Percentiles rank a stretch among this genome's conserved stretches.
phyloP scores from a whole-genome alignment of 2,113 vertebrate genomes.

The Terrapene triunguis region DNA sequence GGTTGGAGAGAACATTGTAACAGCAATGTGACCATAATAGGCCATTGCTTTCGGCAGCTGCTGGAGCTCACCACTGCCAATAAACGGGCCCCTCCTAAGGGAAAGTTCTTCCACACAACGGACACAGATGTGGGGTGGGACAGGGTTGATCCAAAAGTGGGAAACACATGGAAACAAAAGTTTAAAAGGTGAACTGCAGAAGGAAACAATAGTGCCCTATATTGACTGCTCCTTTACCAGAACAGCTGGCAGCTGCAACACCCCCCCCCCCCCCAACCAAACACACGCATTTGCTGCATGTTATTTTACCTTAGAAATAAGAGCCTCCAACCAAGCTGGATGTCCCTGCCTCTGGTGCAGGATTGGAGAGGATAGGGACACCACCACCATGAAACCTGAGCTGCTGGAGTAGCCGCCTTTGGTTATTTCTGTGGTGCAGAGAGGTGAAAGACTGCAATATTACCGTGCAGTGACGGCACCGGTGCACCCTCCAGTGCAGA shows the following conservation, averaged over 20 bases:
- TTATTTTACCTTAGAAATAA: not conserved
- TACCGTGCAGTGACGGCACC: not conserved
- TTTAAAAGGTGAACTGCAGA: not conserved
- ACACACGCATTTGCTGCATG: not conserved
- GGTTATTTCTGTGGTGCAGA: not conserved
- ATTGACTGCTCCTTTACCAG: not conserved
- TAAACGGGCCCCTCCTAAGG: not conserved
- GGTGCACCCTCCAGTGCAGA: not conserved
- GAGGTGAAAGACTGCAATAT: no score
- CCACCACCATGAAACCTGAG: not conserved
- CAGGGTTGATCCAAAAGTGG: no score
- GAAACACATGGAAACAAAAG: no score
- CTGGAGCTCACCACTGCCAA: no score
- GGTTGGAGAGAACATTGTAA: not conserved
- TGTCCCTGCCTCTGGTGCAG: not conserved
- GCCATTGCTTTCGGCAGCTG: not conserved
- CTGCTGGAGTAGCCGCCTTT: not conserved
- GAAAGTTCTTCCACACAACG: not conserved
- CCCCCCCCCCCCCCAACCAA: not conserved
- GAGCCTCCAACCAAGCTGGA: not conserved
- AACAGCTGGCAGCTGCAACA: not conserved
- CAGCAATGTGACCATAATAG: not conserved
- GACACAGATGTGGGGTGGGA: not conserved
- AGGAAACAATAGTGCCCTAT: not conserved
- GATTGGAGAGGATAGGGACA: not conserved